These are phyloP conservation scores for Lates calcarifer DNA, from an alignment of 2,113 vertebrate species.

Conservation along the genomic window DNA sequence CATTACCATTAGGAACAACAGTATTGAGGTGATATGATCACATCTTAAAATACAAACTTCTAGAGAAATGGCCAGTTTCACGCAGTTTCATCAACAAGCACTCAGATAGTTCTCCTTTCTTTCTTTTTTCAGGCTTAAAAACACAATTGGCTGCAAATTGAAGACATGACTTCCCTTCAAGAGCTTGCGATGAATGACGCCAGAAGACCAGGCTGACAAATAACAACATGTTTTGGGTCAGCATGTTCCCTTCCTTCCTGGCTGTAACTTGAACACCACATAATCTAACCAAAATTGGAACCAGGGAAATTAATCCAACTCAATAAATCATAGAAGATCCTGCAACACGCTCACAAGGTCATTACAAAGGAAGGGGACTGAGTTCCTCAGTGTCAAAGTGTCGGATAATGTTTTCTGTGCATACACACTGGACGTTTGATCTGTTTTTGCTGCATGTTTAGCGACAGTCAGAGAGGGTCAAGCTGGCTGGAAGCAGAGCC, in stretches of 20 bases:
- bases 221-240: slow-evolving; percentile 68
- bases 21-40: not conserved
- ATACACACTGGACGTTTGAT: not conserved
- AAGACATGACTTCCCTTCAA: slow-evolving; percentile 6
- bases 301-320: slow-evolving; percentile 48
- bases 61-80: not conserved
- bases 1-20: not conserved
- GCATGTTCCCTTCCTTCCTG: slow-evolving; percentile 63
- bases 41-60: not conserved
- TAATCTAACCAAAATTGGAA: slow-evolving; percentile 4
- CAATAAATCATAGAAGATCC: slow-evolving; percentile 39
- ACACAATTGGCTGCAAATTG: not conserved
- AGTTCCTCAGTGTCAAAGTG: not conserved
- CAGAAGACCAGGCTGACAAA: slow-evolving; percentile 46
- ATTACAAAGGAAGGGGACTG: not conserved
- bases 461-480: not conserved
- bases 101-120: not conserved
- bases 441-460: not conserved
- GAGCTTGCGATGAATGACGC: slow-evolving; percentile 23
- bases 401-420: not conserved
- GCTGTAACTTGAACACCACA: slow-evolving; percentile 3
- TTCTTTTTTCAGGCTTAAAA: slow-evolving; percentile 5
- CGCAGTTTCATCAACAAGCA: not conserved
- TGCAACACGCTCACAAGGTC: slow-evolving; percentile 25
- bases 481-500: not conserved